Percentiles rank a stretch among this genome's conserved stretches.
phyloP scores from a whole-genome alignment of 2,888 invertebrate genomes.

The Chrysolina haemoptera region DNA sequence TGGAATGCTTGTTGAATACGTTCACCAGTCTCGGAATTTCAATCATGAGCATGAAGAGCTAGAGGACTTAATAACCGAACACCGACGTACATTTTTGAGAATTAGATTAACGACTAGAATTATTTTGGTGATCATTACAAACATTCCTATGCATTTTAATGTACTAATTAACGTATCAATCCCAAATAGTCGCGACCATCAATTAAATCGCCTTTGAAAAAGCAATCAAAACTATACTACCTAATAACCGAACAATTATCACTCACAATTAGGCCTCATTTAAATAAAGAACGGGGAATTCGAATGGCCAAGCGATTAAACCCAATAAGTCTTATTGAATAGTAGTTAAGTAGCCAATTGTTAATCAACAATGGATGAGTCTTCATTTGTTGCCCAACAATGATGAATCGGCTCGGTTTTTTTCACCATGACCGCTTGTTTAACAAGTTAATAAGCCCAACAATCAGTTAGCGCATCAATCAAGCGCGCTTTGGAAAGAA shows the following conservation, averaged over 20 bases:
- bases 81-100: background rate
- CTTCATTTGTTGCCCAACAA: slow-evolving; percentile 64
- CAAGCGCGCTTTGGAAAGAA: slow-evolving; percentile 57
- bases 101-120: background rate
- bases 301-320: slow-evolving; percentile 58
- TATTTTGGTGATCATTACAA: background rate
- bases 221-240: slow-evolving; percentile 19
- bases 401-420: slow-evolving; percentile 63
- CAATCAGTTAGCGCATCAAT: slow-evolving; percentile 70
- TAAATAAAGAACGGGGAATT: slow-evolving; percentile 43
- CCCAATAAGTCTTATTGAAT: slow-evolving; percentile 57
- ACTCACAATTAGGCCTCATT: slow-evolving; percentile 58
- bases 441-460: slow-evolving; percentile 70
- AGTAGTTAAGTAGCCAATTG: slow-evolving; percentile 64
- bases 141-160: slow-evolving; percentile 3
- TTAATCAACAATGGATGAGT: slow-evolving; percentile 66
- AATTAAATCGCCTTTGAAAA: slow-evolving; percentile 22
- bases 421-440: slow-evolving; percentile 62
- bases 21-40: too few species aligned
- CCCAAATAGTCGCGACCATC: slow-evolving; percentile 24
- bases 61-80: background rate
- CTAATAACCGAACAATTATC: slow-evolving; percentile 32
- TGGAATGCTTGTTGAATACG: too few species aligned
- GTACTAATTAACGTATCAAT: background rate
- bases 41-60: too few species aligned